Conservation (phyloP, 2,113 vertebrate species). For the Cairina moschata region DNA sequence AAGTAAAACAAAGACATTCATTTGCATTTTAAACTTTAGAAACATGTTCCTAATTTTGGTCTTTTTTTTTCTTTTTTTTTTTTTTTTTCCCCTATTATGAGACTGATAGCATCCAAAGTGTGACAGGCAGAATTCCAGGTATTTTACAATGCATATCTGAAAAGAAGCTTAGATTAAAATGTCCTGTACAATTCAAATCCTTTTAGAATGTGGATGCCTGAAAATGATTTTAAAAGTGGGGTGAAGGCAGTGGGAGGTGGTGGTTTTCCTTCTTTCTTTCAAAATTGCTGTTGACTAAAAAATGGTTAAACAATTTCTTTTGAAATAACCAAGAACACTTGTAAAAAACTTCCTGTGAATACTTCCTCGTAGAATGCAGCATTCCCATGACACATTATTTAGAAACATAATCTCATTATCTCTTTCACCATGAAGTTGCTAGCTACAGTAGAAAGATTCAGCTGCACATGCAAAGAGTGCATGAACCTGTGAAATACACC, state of each 20-base stretch:
- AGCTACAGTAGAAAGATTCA: neutral
- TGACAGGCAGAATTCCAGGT: neutral
- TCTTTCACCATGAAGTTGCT: neutral
- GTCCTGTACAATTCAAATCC: neutral
- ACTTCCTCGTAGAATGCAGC: neutral
- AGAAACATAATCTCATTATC: neutral
- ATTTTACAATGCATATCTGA: neutral
- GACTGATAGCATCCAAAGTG: neutral
- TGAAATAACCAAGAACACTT: neutral
- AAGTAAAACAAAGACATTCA: neutral
- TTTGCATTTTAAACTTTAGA: neutral
- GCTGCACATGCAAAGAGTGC: neutral
- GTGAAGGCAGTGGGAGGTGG: accelerated
- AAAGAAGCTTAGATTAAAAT: neutral
- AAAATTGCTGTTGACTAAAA: neutral
- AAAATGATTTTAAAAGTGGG: neutral
- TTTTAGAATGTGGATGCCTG: neutral
- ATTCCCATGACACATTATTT: neutral
- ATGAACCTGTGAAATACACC: neutral
- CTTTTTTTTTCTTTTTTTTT: neutral
- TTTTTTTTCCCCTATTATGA: neutral
- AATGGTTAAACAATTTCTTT: neutral
- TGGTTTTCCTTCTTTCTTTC: neutral
- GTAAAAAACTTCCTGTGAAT: neutral
- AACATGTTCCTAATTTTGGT: neutral